Conservation (phyloP, 1,140 invertebrate genomes). For the Leptinotarsa undecemlineata region DNA sequence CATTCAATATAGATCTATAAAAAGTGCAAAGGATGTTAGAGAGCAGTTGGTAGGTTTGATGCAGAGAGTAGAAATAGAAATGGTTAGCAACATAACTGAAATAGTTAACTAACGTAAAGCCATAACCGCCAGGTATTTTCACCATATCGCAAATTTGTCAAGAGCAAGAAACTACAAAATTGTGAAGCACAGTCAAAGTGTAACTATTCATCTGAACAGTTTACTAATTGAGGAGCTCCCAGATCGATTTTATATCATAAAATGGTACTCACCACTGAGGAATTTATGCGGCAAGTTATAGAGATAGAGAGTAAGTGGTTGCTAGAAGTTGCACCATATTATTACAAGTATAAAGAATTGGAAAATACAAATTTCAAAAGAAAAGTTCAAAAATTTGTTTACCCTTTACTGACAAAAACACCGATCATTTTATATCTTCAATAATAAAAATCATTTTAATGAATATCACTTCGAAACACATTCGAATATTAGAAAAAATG, state of each 20-base stretch:
- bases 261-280: slow-evolving; percentile 96
- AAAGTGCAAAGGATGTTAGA: slow-evolving; percentile 91
- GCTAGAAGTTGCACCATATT: slow-evolving; percentile 96
- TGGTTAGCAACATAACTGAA: slow-evolving; percentile 83
- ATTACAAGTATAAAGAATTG: slow-evolving; percentile 93
- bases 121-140: slow-evolving; percentile 97
- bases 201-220: slow-evolving; percentile 97
- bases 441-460: too few relatives aligned
- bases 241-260: slow-evolving; percentile 97
- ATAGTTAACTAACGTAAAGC: slow-evolving; percentile 89
- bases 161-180: slow-evolving; percentile 97
- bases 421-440: too few relatives aligned
- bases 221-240: slow-evolving; percentile 91
- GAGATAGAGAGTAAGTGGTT: slow-evolving; percentile 98
- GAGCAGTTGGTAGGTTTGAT: slow-evolving; percentile 96
- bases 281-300: slow-evolving; percentile 95
- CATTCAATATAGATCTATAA: slow-evolving; percentile 95
- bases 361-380: slow-evolving; percentile 88
- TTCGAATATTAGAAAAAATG: too few relatives aligned
- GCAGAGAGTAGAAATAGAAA: slow-evolving; percentile 95
- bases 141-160: slow-evolving; percentile 90
- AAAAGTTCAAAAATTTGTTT: too few relatives aligned
- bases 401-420: too few relatives aligned
- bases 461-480: too few relatives aligned
- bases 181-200: slow-evolving; percentile 94